Evolutionary conservation across 2,113 vertebrate species (phyloP), one percentile per base, ranked within the genome.

Genomic region (Centropus unirufus): DNA sequence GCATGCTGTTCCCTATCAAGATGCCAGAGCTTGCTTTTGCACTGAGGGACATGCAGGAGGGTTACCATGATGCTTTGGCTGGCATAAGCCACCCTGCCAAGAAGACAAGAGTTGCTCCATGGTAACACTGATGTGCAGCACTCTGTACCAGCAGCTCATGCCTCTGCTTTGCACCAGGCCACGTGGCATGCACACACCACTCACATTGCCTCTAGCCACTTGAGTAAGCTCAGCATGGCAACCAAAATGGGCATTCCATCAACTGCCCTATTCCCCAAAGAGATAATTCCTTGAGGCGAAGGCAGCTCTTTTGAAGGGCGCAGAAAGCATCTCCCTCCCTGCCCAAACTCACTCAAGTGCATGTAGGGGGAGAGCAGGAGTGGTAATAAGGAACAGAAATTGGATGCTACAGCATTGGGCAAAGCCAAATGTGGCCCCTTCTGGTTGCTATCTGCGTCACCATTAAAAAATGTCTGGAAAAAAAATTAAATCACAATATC

Each of bases 31-130:
- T 73, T 55, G 52, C 40, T 46, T 40, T 34, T 7, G 34, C 42
- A 26, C 36, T 32, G 8, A 16, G 62, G 19, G 4, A 67, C 1
- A 0, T 12, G 17, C 22, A 63, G 72, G n/a, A 1, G 0, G 1
- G 26, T 47, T 30, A 26, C 21, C 8, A 21, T 7, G 36, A 52
- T 1, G 7, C 32, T 57, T 13, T 15, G 24, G 17, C 29, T 70
- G 47, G 14, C 40, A 30, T 30, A 46, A 62, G 40, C 32, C 23
- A 52, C 22, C 34, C 51, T 55, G 30, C 22, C 67, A 16, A 36
- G 54, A 47, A 59, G 36, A 8, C 22, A 39, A 30, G 46, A 49
- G 40, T 2, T 44, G 9, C 69, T 61, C 49, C 39, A 12, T 17
- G 14, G 51, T 18, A n/a, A 40, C 39, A 42, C 44, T 61, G 58